Evolutionary conservation across 2,113 vertebrate genomes (phyloP), one percentile per base, ranked within the genome.

Genomic region (Neomonachus schauinslandi): DNA sequence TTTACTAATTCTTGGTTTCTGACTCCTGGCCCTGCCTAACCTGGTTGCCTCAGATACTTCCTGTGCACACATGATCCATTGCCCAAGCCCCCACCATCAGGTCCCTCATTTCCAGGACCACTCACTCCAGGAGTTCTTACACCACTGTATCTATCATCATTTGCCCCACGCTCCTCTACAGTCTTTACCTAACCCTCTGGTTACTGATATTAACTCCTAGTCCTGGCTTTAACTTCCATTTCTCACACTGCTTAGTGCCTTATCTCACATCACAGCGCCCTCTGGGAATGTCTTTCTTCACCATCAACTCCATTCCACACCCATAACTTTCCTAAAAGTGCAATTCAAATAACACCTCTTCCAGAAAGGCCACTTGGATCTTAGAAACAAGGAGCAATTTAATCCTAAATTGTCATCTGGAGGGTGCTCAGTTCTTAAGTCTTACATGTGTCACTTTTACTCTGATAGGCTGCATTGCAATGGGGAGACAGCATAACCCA

Each of bases 81-180:
- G n/a, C 10, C 18, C 7, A 12, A 79, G 31, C 2, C 19, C 2
- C 59, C n/a, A n/a, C 12, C 1, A 1, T 15, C 12, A 2, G 4
- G 24, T 46, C 12, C 26, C 7, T 72, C 18, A 71, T 61, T 89
- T 61, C 67, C 72, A 90, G 72, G 42, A 61, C 16, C 0, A 3
- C 59, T 9, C 19, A 36, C 51, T 33, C 21, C 55, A 80, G 24
- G 33, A 67, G 42, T 51, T 39, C 28, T 67, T 76, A 51, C 12
- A 76, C 53, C 15, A n/a, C 15, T 39, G 42, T 59, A 4, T 28
- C 16, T 10, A 15, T n/a, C 26, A 36, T 80, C 6, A 74, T 6
- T 42, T 51, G 33, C 7, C 33, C 31, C 24, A 65, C 4, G 2
- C 15, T 67, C 31, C 76, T 79, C 53, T 88, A 57, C 24, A 77